A percentile compares a stretch with the other conserved stretches of the same genome.
phyloP scores from a whole-genome alignment of 2,888 invertebrate genomes.

The Theodoxus fluviatilis region DNA sequence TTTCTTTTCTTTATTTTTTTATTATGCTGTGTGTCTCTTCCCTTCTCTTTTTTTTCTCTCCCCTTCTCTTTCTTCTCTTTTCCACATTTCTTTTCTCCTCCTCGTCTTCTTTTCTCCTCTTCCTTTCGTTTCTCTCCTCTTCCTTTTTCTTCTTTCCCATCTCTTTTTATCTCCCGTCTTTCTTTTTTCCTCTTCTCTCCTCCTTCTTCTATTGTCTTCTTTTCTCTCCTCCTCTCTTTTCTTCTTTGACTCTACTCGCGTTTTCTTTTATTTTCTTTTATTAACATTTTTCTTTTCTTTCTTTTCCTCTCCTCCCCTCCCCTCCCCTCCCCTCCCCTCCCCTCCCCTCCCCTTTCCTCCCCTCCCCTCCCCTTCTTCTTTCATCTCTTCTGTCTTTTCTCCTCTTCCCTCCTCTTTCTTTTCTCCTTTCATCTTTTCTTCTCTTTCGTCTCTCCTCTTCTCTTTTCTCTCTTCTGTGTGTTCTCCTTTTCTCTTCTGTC shows the following conservation, averaged over 20 bases:
- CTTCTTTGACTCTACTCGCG: not conserved
- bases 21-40: too few species aligned
- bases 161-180: not conserved
- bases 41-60: too few species aligned
- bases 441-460: not conserved
- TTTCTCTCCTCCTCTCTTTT: slow-evolving; percentile 7
- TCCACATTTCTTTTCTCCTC: too few species aligned
- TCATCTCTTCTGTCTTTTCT: not conserved
- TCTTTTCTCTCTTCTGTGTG: not conserved
- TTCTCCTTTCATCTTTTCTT: not conserved
- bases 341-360: slow-evolving; percentile 5
- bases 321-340: not conserved
- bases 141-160: not conserved
- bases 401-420: not conserved
- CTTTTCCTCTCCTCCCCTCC: slow-evolving; percentile 6
- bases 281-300: not conserved
- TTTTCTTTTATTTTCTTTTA: not conserved
- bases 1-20: too few species aligned
- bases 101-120: too few species aligned
- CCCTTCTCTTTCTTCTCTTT: too few species aligned
- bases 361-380: slow-evolving; percentile 5
- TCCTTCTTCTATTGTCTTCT: not conserved
- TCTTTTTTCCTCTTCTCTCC: not conserved
- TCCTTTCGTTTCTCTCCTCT: too few species aligned
- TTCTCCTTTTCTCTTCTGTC: not conserved